Percentiles rank a stretch among this genome's conserved stretches.
These are phyloP conservation scores for Cistogaster globosa DNA, from an alignment of 2,888 invertebrate species.

Conservation along the genomic window DNA sequence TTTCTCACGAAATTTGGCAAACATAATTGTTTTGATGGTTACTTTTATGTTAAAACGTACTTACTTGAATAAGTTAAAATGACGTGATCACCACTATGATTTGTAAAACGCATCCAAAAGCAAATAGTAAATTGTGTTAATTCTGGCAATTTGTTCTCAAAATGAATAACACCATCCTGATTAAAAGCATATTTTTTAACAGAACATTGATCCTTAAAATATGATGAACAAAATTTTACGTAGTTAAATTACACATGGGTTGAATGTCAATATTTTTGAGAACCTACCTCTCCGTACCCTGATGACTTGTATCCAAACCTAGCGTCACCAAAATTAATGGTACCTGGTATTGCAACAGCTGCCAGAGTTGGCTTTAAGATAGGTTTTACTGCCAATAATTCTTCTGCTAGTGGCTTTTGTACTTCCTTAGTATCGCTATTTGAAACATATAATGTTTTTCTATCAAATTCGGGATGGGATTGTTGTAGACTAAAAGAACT, in stretches of 20 bases:
- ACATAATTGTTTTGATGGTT: no score
- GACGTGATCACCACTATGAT: slow-evolving; percentile 92
- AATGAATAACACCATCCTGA: slow-evolving; percentile 88
- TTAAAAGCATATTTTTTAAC: slow-evolving; percentile 88
- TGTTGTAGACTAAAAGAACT: slow-evolving; percentile 79
- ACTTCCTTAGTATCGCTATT: slow-evolving; percentile 50
- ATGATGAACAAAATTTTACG: slow-evolving; percentile 12
- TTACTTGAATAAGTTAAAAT: slow-evolving; percentile 92
- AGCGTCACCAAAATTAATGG: slow-evolving; percentile 66
- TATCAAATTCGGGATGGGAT: slow-evolving; percentile 80
- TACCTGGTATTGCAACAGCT: slow-evolving; percentile 28
- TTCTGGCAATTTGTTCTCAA: slow-evolving; percentile 88
- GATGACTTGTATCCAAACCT: slow-evolving; percentile 73
- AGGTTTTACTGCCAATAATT: slow-evolving; percentile 52
- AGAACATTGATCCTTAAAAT: slow-evolving; percentile 85
- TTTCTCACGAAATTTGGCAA: not conserved
- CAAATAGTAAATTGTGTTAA: slow-evolving; percentile 93
- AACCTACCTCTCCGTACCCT: slow-evolving; percentile 73
- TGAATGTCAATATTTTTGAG: not conserved
- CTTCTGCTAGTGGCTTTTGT: slow-evolving; percentile 45
- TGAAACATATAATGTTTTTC: slow-evolving; percentile 55
- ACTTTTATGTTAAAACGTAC: slow-evolving; percentile 74
- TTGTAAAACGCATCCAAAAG: slow-evolving; percentile 92
- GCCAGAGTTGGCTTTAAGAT: slow-evolving; percentile 64
- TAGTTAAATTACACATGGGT: slow-evolving; percentile 8